Conservation (phyloP, 1,140 invertebrate genomes). For the Scylla paramamosain region DNA sequence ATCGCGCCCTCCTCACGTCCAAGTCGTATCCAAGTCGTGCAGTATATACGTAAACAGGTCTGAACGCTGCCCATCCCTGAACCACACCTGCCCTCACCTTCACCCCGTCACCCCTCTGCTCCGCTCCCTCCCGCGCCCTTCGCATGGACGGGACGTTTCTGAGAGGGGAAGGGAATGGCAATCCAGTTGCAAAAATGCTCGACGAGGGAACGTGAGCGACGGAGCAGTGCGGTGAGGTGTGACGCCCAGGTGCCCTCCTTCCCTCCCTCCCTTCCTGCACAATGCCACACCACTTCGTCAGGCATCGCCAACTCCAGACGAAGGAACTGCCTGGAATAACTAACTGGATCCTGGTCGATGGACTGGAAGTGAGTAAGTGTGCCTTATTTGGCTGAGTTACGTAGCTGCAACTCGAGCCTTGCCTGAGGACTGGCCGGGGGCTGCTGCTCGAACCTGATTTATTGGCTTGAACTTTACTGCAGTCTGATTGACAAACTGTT, state of each 20-base stretch:
- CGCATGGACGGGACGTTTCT: background rate
- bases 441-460: background rate
- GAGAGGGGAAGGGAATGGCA: background rate
- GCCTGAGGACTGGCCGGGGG: background rate
- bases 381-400: background rate
- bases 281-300: too few relatives aligned
- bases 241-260: background rate
- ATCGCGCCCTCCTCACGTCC: background rate
- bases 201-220: background rate
- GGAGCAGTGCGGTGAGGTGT: background rate
- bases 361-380: background rate
- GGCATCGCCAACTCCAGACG: background rate
- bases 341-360: constrained; percentile 11
- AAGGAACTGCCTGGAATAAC: background rate
- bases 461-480: background rate
- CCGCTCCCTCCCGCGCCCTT: background rate
- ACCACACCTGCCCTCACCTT: background rate
- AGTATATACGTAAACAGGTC: background rate
- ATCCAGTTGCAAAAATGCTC: background rate
- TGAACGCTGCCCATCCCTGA: constrained; percentile 6
- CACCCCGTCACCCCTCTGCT: background rate
- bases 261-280: background rate
- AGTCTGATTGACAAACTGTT: background rate
- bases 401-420: background rate
- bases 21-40: background rate